These are phyloP conservation scores for Sarcophaga carnaria DNA, from an alignment of 2,888 invertebrate genomes.

Conservation along the genomic window DNA sequence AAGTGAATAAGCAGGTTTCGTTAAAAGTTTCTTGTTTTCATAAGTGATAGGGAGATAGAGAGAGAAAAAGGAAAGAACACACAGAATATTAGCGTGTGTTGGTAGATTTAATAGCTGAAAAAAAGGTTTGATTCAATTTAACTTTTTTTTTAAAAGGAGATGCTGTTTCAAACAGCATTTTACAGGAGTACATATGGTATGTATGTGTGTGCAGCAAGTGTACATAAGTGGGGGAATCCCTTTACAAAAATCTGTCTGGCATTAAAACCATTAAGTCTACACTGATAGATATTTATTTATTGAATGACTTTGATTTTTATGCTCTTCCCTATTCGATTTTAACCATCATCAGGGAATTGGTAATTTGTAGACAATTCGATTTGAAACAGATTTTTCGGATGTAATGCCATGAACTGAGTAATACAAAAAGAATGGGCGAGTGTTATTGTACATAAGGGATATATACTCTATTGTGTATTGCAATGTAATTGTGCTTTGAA, in stretches of 20 bases:
- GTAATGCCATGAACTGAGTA: too few species aligned
- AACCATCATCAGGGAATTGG: neutral
- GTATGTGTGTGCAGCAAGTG: neutral
- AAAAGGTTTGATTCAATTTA: slow-evolving; percentile 56
- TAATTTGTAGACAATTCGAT: neutral
- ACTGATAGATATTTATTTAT: neutral
- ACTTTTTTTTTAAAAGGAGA: slow-evolving; percentile 38
- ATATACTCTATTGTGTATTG: neutral
- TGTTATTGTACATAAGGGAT: too few species aligned
- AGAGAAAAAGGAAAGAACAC: neutral
- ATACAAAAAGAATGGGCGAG: too few species aligned
- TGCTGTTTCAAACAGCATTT: slow-evolving; percentile 41
- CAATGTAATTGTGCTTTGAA: neutral
- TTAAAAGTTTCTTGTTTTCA: neutral
- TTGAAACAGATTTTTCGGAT: neutral
- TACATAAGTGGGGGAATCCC: slow-evolving; percentile 32
- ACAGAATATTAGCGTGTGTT: slow-evolving; percentile 25
- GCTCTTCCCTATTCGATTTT: neutral
- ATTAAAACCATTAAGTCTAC: slow-evolving; percentile 50
- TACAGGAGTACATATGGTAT: neutral
- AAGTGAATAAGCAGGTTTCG: neutral
- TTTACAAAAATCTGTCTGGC: slow-evolving; percentile 51
- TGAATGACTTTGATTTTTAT: slow-evolving; percentile 12
- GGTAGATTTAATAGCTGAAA: slow-evolving; percentile 27
- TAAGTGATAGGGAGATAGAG: too few species aligned